Evolutionary conservation across 2,888 invertebrate genomes (phyloP).

Genomic region (Nysson spinosus): DNA sequence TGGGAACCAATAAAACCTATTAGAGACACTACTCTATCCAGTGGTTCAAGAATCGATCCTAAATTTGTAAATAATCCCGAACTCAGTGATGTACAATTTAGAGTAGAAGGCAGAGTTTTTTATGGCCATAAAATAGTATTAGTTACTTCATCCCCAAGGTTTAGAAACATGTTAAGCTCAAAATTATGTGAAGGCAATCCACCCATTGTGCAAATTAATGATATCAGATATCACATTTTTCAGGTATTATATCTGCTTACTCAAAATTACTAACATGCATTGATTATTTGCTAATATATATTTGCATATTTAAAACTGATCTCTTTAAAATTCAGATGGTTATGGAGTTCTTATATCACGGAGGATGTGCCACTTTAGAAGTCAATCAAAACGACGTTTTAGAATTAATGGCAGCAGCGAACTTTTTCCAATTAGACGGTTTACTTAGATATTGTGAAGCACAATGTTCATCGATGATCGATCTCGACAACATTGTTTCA

Average conservation of each 20-base stretch:
- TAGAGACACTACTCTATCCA: slow-evolving; percentile 83
- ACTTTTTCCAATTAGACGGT: slow-evolving; percentile 93
- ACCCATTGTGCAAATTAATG: slow-evolving; percentile 94
- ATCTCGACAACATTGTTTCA: slow-evolving; percentile 92
- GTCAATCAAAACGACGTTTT: slow-evolving; percentile 89
- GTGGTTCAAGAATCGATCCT: slow-evolving; percentile 90
- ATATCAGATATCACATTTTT: slow-evolving; percentile 94
- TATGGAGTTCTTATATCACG: slow-evolving; percentile 95
- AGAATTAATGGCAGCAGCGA: slow-evolving; percentile 93
- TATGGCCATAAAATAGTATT: slow-evolving; percentile 96
- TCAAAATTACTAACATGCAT: too few relatives aligned
- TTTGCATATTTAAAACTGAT: background rate
- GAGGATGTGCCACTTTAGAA: slow-evolving; percentile 88
- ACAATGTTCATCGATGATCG: slow-evolving; percentile 89
- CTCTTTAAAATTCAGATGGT: slow-evolving; percentile 83
- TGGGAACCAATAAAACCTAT: slow-evolving; percentile 90
- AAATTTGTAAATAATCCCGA: slow-evolving; percentile 96
- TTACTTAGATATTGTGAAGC: slow-evolving; percentile 91
- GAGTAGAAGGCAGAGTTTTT: slow-evolving; percentile 93
- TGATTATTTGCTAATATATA: too few relatives aligned
- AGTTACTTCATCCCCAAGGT: slow-evolving; percentile 91
- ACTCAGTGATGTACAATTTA: slow-evolving; percentile 93
- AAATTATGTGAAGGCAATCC: slow-evolving; percentile 86
- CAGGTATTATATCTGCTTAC: too few relatives aligned
- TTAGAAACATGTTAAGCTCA: slow-evolving; percentile 90